A percentile compares a stretch with the other conserved stretches of the same genome.
phyloP scores from a whole-genome alignment of 2,888 invertebrate genomes.

The Leptogaster cylindrica region DNA sequence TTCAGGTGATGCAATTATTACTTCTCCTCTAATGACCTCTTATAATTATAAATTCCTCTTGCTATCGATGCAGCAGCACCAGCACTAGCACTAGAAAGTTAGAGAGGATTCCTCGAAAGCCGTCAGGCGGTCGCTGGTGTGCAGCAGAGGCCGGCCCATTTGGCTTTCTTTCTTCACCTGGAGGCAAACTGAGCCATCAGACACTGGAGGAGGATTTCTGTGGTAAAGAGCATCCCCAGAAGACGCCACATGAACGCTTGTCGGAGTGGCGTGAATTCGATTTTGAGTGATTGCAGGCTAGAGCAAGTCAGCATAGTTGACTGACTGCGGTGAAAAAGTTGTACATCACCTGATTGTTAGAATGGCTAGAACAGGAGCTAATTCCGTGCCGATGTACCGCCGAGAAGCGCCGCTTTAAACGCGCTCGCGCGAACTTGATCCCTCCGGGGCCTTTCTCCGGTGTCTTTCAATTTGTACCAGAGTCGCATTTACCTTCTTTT shows the following conservation, averaged over 20 bases:
- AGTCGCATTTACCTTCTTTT: neutral
- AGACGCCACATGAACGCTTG: neutral
- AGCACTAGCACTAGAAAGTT: neutral
- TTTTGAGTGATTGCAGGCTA: constrained; percentile 35
- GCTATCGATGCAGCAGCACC: neutral
- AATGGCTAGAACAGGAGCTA: constrained; percentile 26
- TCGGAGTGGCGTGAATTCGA: constrained; percentile 19
- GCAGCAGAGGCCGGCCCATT: neutral
- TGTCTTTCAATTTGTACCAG: neutral
- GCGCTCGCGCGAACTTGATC: neutral
- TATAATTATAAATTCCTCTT: constrained; percentile 44
- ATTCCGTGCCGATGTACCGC: constrained; percentile 12
- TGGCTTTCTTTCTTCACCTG: constrained; percentile 33
- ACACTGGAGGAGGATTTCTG: constrained; percentile 23
- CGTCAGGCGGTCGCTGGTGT: neutral
- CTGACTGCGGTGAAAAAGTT: constrained; percentile 3
- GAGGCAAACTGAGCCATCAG: constrained; percentile 14
- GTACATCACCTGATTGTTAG: neutral
- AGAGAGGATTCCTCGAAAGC: neutral
- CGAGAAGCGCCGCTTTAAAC: neutral
- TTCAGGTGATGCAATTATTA: constrained; percentile 45
- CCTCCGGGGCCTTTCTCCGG: neutral
- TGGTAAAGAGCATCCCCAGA: constrained; percentile 23
- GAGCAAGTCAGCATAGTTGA: neutral
- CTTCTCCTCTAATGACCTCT: constrained; percentile 44